Evolutionary conservation across 2,888 invertebrate genomes (phyloP).

Genomic region (Leucophenga maculata): DNA sequence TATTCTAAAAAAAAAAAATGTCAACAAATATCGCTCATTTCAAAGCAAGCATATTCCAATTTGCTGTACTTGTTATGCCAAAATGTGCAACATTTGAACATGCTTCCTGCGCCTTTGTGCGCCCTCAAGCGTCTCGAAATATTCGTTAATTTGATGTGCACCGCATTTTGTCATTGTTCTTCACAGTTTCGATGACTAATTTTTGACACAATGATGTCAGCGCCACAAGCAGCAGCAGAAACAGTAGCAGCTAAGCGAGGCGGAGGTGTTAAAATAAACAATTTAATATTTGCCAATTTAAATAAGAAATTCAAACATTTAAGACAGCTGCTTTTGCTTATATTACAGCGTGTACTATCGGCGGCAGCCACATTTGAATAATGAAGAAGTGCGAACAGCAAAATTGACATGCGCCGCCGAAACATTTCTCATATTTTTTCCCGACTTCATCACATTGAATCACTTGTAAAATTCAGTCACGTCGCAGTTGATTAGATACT

Average conservation of each 20-base stretch:
- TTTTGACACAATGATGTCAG: constrained; percentile 25
- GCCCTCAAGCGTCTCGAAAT: not conserved
- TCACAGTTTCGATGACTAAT: constrained; percentile 10
- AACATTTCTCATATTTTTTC: no score
- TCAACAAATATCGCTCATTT: no score
- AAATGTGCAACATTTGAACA: not conserved
- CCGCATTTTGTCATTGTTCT: constrained; percentile 3
- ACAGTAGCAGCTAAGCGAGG: no score
- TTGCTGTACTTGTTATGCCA: no score
- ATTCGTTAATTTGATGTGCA: not conserved
- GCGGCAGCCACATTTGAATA: no score
- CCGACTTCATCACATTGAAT: not conserved
- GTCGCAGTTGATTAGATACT: not conserved
- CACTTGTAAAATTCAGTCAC: not conserved
- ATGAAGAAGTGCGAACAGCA: no score
- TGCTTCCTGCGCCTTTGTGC: not conserved
- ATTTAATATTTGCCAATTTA: constrained; percentile 13
- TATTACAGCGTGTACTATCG: no score
- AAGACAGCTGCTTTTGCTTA: not conserved
- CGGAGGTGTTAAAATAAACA: constrained; percentile 22
- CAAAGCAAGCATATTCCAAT: no score
- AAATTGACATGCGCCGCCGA: no score
- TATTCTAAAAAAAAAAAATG: no score
- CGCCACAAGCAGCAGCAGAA: constrained; percentile 6
- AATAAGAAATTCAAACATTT: not conserved